Conservation (phyloP, 1,140 invertebrate genomes). For the Lerema accius region DNA sequence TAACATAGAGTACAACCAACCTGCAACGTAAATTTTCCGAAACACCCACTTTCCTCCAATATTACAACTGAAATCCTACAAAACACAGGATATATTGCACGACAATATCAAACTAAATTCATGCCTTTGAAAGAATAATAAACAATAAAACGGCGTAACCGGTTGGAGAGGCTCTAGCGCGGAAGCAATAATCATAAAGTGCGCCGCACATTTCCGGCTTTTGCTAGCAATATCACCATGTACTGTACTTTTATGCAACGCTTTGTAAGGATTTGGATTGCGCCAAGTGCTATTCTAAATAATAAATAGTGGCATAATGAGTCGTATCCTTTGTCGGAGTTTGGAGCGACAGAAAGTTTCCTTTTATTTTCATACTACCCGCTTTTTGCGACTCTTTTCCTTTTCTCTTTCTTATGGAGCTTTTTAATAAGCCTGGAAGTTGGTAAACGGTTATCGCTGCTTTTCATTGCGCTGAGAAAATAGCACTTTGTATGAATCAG, state of each 20-base stretch:
- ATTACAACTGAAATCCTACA: conserved; percentile 18
- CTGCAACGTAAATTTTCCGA: conserved; percentile 10
- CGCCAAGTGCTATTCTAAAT: conserved; percentile 54
- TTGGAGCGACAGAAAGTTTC: conserved; percentile 20
- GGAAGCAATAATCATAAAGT: conserved; percentile 71
- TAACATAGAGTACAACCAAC: too few relatives aligned
- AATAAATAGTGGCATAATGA: conserved; percentile 45
- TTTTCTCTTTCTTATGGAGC: not conserved
- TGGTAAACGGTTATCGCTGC: conserved; percentile 26
- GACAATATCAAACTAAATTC: conserved; percentile 40
- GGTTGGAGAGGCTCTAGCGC: conserved; percentile 28
- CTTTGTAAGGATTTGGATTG: conserved; percentile 57
- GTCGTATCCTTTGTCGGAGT: conserved; percentile 35
- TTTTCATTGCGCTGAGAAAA: conserved; percentile 10
- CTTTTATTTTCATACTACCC: conserved; percentile 26
- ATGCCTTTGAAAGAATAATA: conserved; percentile 54
- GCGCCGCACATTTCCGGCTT: conserved; percentile 56
- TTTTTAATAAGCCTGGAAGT: conserved; percentile 32
- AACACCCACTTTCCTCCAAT: conserved; percentile 8
- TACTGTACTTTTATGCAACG: conserved; percentile 58
- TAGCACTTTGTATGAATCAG: conserved; percentile 5
- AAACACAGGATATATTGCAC: conserved; percentile 37
- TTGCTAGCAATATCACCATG: conserved; percentile 43
- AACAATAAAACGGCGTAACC: conserved; percentile 51
- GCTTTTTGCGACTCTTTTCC: conserved; percentile 16